A percentile compares a stretch with the other conserved stretches of the same genome.
Evolutionary conservation across 2,888 invertebrate species (phyloP).

Genomic region (Oscheius sp.): DNA sequence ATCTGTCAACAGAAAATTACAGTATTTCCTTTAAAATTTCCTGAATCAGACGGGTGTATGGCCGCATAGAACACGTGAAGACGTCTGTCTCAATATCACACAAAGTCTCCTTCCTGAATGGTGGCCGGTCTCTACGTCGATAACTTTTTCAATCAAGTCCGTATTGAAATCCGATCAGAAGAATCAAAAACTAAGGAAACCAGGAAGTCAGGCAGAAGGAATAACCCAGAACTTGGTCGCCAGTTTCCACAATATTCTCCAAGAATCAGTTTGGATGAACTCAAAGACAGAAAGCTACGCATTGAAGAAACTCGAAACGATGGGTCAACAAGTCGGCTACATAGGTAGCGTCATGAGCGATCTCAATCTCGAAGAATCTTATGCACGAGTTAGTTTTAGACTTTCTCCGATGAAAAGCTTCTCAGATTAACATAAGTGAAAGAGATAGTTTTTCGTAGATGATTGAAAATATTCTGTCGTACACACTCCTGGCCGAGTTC

Average conservation of each 20-base stretch:
- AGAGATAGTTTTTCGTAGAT: not conserved
- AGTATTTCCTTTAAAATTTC: not conserved
- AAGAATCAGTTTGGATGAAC: slow-evolving; percentile 8
- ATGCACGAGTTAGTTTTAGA: not conserved
- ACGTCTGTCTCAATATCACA: slow-evolving; percentile 19
- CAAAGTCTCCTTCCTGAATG: not conserved
- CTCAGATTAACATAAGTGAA: not conserved
- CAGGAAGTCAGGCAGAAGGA: no score
- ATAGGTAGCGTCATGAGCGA: slow-evolving; percentile 1
- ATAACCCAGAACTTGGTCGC: slow-evolving; percentile 3
- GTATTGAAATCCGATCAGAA: no score
- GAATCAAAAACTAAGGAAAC: no score
- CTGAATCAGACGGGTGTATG: not conserved
- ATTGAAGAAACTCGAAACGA: not conserved
- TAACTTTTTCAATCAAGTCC: slow-evolving; percentile 1
- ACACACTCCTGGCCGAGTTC: not conserved
- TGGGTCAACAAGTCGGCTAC: slow-evolving; percentile 1
- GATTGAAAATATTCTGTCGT: not conserved
- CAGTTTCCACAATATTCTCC: not conserved
- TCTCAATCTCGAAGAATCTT: not conserved
- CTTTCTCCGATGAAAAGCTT: not conserved
- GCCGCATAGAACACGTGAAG: not conserved
- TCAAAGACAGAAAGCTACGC: not conserved
- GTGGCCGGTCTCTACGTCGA: slow-evolving; percentile 5
- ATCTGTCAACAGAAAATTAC: no score